Conservation (phyloP, 2,888 invertebrate species). For the Eremobia ochroleuca region DNA sequence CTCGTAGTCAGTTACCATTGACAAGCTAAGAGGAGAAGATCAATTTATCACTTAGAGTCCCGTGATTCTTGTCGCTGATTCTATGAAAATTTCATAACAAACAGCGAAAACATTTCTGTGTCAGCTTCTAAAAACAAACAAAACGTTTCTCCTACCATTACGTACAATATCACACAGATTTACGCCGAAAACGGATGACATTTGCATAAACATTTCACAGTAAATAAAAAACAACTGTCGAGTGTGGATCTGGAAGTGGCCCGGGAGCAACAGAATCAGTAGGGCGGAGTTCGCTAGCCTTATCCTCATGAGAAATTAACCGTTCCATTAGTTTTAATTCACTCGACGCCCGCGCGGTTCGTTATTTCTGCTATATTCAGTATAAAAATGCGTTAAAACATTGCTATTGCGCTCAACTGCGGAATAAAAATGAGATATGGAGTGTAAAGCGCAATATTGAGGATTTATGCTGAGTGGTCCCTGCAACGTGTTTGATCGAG, state of each 20-base stretch:
- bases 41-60: not conserved
- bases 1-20: not conserved
- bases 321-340: slow-evolving; percentile 91
- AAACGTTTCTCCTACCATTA: slow-evolving; percentile 32
- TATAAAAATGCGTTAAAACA: slow-evolving; percentile 86
- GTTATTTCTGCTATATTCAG: slow-evolving; percentile 86
- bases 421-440: slow-evolving; percentile 79
- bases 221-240: slow-evolving; percentile 65
- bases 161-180: slow-evolving; percentile 53
- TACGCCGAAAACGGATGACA: slow-evolving; percentile 46
- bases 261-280: slow-evolving; percentile 73
- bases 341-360: slow-evolving; percentile 84
- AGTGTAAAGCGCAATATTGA: slow-evolving; percentile 73
- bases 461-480: slow-evolving; percentile 65
- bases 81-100: slow-evolving; percentile 4
- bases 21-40: not conserved
- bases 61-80: not conserved
- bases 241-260: slow-evolving; percentile 60
- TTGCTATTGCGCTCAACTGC: slow-evolving; percentile 75
- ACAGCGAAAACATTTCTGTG: not conserved
- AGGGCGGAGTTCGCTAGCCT: slow-evolving; percentile 80
- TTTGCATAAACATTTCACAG: slow-evolving; percentile 62
- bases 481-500: slow-evolving; percentile 57
- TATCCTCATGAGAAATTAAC: slow-evolving; percentile 91
- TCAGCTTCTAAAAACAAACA: slow-evolving; percentile 36